A percentile compares a stretch with the other conserved stretches of the same genome.
Evolutionary conservation across 2,797 vertebrate genomes (phyloP).

Genomic region (Kryptolebias ocellatus): DNA sequence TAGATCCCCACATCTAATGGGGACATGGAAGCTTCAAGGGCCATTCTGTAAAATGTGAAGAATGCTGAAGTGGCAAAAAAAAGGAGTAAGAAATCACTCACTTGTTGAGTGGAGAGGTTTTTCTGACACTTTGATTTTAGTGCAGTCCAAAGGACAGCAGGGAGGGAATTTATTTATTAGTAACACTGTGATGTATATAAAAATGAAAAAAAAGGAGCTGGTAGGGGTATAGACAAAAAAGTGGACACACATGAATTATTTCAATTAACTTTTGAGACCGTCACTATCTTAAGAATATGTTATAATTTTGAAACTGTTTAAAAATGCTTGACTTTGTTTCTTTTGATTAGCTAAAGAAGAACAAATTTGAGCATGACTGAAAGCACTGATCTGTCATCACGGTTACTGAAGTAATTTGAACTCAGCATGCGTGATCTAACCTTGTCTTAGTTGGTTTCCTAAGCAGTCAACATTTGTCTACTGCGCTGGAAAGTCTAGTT

Average conservation of each 20-base stretch:
- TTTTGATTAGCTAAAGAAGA: too few relatives aligned
- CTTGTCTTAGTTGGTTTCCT: too few relatives aligned
- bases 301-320: too few relatives aligned
- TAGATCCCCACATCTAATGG: constrained; percentile 69
- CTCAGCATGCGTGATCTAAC: too few relatives aligned
- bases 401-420: too few relatives aligned
- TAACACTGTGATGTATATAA: constrained; percentile 4
- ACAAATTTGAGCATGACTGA: too few relatives aligned
- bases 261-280: background rate
- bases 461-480: too few relatives aligned
- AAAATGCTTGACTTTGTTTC: too few relatives aligned
- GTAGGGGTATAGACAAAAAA: background rate
- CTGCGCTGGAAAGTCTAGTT: too few relatives aligned
- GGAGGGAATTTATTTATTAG: constrained; percentile 16
- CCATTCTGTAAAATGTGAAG: constrained; percentile 59
- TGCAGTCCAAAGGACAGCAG: constrained; percentile 21
- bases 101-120: constrained; percentile 36
- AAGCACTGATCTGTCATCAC: too few relatives aligned
- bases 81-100: constrained; percentile 40
- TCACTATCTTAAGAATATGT: too few relatives aligned
- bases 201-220: constrained; percentile 6
- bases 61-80: constrained; percentile 61
- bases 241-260: background rate
- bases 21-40: constrained; percentile 53
- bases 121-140: constrained; percentile 35